A percentile compares a stretch with the other conserved stretches of the same genome.
phyloP scores from a whole-genome alignment of 2,797 vertebrate species.

The Tauraco hartlaubi region DNA sequence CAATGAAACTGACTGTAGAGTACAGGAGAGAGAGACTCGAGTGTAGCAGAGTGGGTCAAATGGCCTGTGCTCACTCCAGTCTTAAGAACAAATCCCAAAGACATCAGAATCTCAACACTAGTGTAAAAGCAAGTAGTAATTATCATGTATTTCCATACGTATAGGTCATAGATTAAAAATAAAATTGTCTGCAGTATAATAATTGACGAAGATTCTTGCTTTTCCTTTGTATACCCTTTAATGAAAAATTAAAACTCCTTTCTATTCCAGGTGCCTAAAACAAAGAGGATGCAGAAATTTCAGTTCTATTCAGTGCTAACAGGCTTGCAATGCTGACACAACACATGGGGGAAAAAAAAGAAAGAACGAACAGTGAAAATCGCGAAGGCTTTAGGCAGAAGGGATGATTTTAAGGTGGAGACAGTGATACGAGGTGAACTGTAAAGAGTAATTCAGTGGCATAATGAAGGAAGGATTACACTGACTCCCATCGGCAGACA shows the following conservation, averaged over 20 bases:
- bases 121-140: not conserved
- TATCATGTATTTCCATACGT: not conserved
- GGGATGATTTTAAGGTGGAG: not conserved
- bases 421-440: not conserved
- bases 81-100: not conserved
- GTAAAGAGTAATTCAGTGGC: not conserved
- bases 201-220: not conserved
- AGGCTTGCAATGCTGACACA: not conserved
- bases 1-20: rapidly evolving
- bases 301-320: not conserved
- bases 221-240: not conserved
- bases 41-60: not conserved
- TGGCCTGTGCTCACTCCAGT: not conserved
- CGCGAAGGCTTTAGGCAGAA: not conserved
- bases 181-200: not conserved
- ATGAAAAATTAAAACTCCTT: not conserved
- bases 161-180: not conserved
- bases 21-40: not conserved
- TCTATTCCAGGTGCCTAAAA: not conserved
- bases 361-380: not conserved
- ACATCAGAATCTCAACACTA: not conserved
- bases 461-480: not conserved
- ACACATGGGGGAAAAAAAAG: not conserved
- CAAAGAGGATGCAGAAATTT: not conserved
- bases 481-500: not conserved